Evolutionary conservation across 2,797 vertebrate genomes (phyloP).

Genomic region (Danio albolineatus): DNA sequence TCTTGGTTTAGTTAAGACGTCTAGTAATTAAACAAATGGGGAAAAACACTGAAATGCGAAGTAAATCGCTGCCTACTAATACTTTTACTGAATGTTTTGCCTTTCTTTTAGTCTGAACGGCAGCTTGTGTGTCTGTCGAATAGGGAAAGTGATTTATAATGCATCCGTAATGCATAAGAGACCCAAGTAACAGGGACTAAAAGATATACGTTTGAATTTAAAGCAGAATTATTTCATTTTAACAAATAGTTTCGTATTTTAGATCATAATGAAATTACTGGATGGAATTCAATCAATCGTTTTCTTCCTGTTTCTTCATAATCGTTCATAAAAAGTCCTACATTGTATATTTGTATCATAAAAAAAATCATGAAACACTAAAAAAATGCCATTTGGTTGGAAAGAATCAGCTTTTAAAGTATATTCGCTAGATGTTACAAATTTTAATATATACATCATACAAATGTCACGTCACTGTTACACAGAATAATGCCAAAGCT

Average conservation of each 20-base stretch:
- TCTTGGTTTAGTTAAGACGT: too few species aligned
- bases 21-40: too few species aligned
- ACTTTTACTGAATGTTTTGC: too few species aligned
- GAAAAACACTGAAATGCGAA: too few species aligned
- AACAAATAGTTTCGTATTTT: neutral
- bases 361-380: neutral
- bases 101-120: too few species aligned
- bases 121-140: too few species aligned
- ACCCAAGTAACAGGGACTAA: neutral
- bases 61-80: too few species aligned
- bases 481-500: slow-evolving; percentile 22
- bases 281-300: neutral
- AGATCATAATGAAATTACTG: neutral
- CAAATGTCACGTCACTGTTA: slow-evolving; percentile 4
- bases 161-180: too few species aligned
- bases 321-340: neutral
- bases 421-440: slow-evolving; percentile 21
- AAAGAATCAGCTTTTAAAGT: slow-evolving; percentile 13
- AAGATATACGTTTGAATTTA: neutral
- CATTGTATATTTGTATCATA: slow-evolving; percentile 18
- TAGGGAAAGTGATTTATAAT: too few species aligned
- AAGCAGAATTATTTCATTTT: neutral
- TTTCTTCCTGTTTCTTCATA: neutral
- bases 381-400: slow-evolving; percentile 1
- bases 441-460: slow-evolving; percentile 3